A percentile compares a stretch with the other conserved stretches of the same genome.
These are phyloP conservation scores for Tragulus kanchil DNA, from an alignment of 2,113 vertebrate genomes.

Conservation along the genomic window DNA sequence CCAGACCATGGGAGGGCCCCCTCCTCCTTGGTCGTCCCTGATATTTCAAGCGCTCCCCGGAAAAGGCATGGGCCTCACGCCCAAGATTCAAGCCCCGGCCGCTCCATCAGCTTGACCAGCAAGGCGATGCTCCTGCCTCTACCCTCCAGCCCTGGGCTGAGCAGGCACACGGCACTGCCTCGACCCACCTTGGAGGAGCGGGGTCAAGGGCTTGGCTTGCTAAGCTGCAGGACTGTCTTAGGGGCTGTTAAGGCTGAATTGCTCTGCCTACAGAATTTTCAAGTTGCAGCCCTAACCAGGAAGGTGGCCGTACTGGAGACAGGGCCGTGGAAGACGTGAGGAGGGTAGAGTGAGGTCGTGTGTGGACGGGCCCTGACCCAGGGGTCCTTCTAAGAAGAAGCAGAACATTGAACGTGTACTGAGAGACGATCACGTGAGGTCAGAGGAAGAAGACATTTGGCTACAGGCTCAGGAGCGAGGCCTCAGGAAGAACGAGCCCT, in stretches of 20 bases:
- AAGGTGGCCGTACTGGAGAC: background rate
- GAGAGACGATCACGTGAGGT: background rate
- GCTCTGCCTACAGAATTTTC: background rate
- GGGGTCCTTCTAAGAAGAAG: background rate
- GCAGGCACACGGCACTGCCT: rapidly evolving
- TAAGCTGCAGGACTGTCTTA: rapidly evolving
- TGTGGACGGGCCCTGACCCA: background rate
- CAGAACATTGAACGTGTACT: background rate
- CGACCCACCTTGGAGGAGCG: rapidly evolving
- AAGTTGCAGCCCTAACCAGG: background rate
- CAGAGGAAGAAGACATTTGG: rapidly evolving
- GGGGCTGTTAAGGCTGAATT: background rate
- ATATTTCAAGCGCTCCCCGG: background rate
- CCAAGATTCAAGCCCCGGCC: background rate
- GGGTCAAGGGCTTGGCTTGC: rapidly evolving
- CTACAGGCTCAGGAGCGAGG: background rate
- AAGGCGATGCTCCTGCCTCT: background rate
- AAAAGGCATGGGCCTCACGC: too few species aligned
- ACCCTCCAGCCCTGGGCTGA: background rate
- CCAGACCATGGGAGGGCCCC: background rate
- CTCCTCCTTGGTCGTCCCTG: background rate
- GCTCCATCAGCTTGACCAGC: rapidly evolving
- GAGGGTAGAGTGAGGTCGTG: rapidly evolving
- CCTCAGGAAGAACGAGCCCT: too few species aligned
- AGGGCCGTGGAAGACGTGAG: too few species aligned